Conservation (phyloP, 2,888 invertebrate genomes). For the Napeogenes inachia region DNA sequence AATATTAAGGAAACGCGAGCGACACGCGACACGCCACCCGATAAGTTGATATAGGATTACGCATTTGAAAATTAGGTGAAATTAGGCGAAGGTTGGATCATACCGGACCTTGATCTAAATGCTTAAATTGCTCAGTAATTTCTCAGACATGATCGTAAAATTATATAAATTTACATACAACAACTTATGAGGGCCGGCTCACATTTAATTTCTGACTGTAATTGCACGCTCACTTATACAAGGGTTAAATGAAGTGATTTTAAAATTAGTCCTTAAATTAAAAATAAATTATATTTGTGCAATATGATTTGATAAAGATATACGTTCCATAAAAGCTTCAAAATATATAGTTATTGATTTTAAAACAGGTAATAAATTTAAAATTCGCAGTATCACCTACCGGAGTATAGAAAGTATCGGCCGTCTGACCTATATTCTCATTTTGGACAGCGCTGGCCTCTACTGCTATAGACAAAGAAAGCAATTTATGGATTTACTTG, state of each 20-base stretch:
- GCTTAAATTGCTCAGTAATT: constrained; percentile 27
- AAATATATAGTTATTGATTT: not conserved
- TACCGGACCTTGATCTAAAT: constrained; percentile 57
- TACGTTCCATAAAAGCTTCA: too few species aligned
- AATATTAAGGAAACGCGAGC: constrained; percentile 50
- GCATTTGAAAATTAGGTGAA: constrained; percentile 59
- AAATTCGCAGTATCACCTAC: constrained; percentile 20
- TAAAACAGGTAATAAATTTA: not conserved
- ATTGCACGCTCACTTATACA: too few species aligned
- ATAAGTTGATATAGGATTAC: constrained; percentile 61
- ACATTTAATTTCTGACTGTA: too few species aligned
- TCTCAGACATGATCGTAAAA: constrained; percentile 12
- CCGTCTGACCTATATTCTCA: constrained; percentile 55
- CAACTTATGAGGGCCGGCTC: not conserved
- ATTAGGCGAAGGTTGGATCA: constrained; percentile 44
- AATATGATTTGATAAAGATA: too few species aligned
- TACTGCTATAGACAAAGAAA: constrained; percentile 39
- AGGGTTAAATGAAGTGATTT: not conserved
- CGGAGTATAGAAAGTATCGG: constrained; percentile 21
- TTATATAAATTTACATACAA: constrained; percentile 9
- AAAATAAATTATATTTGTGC: too few species aligned
- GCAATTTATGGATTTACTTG: constrained; percentile 48
- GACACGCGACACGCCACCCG: constrained; percentile 55
- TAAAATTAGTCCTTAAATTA: not conserved
- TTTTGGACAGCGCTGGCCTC: constrained; percentile 44